phyloP scores from a whole-genome alignment of 2,888 invertebrate species.

The Folsomia manolachei region DNA sequence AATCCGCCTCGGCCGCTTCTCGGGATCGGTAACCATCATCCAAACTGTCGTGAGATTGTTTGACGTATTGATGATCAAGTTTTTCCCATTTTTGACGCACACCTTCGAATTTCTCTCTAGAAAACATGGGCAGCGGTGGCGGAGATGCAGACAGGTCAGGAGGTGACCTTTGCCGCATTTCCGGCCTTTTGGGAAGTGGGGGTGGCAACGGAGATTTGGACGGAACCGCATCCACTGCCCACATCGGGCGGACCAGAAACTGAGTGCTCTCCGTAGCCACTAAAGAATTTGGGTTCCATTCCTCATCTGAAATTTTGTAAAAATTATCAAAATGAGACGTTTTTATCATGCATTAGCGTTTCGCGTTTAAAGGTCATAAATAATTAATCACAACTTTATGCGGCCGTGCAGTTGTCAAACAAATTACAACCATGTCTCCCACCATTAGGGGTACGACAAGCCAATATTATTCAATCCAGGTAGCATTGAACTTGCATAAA shows the following conservation, averaged over 20 bases:
- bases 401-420: too few relatives aligned
- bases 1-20: conserved; percentile 50
- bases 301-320: conserved; percentile 65
- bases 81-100: conserved; percentile 51
- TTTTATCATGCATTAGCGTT: too few relatives aligned
- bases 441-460: too few relatives aligned
- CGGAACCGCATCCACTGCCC: conserved; percentile 54
- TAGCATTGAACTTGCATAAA: not conserved
- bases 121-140: conserved; percentile 50
- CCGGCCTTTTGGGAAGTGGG: conserved; percentile 52
- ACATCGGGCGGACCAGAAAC: conserved; percentile 59
- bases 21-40: conserved; percentile 50
- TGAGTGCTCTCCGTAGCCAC: conserved; percentile 56
- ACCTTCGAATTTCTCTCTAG: conserved; percentile 48
- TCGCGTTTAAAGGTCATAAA: too few relatives aligned
- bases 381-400: too few relatives aligned
- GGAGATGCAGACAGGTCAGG: conserved; percentile 52
- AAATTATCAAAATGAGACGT: conserved; percentile 1
- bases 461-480: not conserved
- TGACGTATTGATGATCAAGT: conserved; percentile 46
- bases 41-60: conserved; percentile 49
- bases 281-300: conserved; percentile 61
- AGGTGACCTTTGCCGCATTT: conserved; percentile 47
- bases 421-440: too few relatives aligned
- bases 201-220: conserved; percentile 52